phyloP scores from a whole-genome alignment of 2,113 vertebrate species.

The rabbit (Oryctolagus cuniculus) region DNA sequence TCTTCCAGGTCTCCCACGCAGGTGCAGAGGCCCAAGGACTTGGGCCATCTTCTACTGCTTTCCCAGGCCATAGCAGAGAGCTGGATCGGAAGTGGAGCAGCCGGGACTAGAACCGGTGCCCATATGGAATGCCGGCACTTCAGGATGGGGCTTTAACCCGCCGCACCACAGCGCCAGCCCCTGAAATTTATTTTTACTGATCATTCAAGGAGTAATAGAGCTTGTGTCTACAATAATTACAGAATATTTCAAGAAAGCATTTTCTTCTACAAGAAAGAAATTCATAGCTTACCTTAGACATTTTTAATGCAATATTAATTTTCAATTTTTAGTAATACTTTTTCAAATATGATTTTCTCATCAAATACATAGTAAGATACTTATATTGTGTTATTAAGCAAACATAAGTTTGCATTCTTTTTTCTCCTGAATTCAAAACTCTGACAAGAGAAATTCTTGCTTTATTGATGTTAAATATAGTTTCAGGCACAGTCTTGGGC shows the following conservation, averaged over 20 bases:
- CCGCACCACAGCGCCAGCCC: not conserved
- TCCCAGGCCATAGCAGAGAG: too few species aligned
- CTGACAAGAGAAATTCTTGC: not conserved
- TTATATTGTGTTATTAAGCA: not conserved
- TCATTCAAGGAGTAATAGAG: not conserved
- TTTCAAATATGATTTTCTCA: conserved; percentile 20
- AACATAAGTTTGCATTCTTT: not conserved
- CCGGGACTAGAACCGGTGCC: too few species aligned
- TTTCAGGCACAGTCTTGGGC: not conserved
- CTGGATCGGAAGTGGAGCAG: too few species aligned
- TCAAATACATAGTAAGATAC: not conserved
- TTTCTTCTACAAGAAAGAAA: not conserved
- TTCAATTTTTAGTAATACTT: not conserved
- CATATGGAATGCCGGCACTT: too few species aligned
- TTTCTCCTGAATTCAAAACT: conserved; percentile 15
- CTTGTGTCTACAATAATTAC: not conserved
- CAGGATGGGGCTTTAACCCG: too few species aligned
- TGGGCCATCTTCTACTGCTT: too few species aligned
- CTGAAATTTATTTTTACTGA: not conserved
- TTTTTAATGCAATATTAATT: conserved; percentile 36
- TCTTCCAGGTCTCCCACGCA: too few species aligned
- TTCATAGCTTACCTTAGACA: not conserved
- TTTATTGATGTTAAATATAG: not conserved
- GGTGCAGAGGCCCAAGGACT: too few species aligned
- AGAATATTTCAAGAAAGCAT: not conserved